Percentiles rank a stretch among this genome's conserved stretches.
These are phyloP conservation scores for Apogon hyalosoma DNA, from an alignment of 2,797 vertebrate genomes.

Conservation along the genomic window DNA sequence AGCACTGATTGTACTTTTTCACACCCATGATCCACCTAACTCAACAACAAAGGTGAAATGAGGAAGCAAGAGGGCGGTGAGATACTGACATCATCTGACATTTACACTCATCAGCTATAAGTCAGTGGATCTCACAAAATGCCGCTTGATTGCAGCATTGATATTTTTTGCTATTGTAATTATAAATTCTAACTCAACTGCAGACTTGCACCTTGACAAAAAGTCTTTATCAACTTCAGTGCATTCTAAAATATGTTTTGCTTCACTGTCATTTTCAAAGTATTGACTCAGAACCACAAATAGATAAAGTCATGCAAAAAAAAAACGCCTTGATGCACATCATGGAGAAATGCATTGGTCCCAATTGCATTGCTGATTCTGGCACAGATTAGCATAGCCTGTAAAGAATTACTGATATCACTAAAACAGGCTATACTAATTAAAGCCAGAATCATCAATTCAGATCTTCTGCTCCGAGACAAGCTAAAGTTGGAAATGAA, in stretches of 20 bases:
- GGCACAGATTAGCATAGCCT: conserved; percentile 92
- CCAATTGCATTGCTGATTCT: conserved; percentile 86
- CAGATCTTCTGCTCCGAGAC: conserved; percentile 66
- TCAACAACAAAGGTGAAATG: conserved; percentile 30
- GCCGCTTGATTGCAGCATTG: conserved; percentile 27
- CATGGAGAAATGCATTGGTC: conserved; percentile 71
- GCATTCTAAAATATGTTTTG: conserved; percentile 6
- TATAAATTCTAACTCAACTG: conserved; percentile 31
- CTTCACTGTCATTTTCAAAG: conserved; percentile 31
- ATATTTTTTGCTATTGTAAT: conserved; percentile 20
- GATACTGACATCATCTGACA: conserved; percentile 59
- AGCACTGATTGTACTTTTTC: conserved; percentile 27
- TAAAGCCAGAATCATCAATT: conserved; percentile 86
- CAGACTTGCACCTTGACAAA: conserved; percentile 22
- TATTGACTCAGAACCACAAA: conserved; percentile 30
- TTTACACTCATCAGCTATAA: conserved; percentile 56
- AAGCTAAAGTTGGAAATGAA: conserved; percentile 62
- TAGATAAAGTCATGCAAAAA: conserved; percentile 38
- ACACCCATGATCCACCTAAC: conserved; percentile 22
- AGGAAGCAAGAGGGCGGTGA: conserved; percentile 28
- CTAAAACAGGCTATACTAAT: conserved; percentile 87
- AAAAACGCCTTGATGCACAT: conserved; percentile 36
- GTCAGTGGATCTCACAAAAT: conserved; percentile 39
- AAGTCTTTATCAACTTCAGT: conserved; percentile 24
- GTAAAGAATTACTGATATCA: conserved; percentile 89